These are phyloP conservation scores for Panagrolaimus sp. DNA, from an alignment of 1,140 invertebrate species.

Conservation along the genomic window DNA sequence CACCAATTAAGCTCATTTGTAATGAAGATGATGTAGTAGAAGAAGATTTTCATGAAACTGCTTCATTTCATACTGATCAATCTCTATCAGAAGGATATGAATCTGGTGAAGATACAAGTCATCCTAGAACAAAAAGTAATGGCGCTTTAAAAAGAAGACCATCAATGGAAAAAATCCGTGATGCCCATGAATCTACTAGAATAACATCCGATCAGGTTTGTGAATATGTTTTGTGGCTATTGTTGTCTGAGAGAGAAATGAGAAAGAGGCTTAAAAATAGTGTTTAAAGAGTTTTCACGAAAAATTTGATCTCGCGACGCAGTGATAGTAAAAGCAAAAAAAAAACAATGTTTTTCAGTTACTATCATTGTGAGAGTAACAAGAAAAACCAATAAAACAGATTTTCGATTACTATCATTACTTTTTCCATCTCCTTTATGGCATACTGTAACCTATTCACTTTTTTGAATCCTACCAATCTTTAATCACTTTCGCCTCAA, in stretches of 20 bases:
- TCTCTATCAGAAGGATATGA: conserved; percentile 20
- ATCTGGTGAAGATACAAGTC: not conserved
- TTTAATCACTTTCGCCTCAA: too few species aligned
- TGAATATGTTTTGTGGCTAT: not conserved
- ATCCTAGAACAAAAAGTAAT: not conserved
- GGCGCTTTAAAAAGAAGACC: not conserved
- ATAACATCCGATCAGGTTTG: not conserved
- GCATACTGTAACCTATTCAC: too few species aligned
- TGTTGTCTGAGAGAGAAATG: not conserved
- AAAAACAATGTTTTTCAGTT: too few species aligned
- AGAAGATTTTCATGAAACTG: not conserved
- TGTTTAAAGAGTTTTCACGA: too few species aligned
- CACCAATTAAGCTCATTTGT: conserved; percentile 17
- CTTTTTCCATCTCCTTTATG: too few species aligned
- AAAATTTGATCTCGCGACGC: too few species aligned
- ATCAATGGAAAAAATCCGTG: conserved; percentile 9
- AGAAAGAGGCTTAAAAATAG: too few species aligned
- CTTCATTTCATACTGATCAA: conserved; percentile 2
- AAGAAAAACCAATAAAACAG: too few species aligned
- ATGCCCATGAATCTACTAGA: not conserved
- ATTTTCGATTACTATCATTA: too few species aligned
- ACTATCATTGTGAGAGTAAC: too few species aligned
- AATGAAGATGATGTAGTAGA: conserved; percentile 22
- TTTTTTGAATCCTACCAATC: too few species aligned
- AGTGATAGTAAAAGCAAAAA: too few species aligned